phyloP scores from a whole-genome alignment of 92 coral and sea anemone genomes.

The Meandrina meandrites region DNA sequence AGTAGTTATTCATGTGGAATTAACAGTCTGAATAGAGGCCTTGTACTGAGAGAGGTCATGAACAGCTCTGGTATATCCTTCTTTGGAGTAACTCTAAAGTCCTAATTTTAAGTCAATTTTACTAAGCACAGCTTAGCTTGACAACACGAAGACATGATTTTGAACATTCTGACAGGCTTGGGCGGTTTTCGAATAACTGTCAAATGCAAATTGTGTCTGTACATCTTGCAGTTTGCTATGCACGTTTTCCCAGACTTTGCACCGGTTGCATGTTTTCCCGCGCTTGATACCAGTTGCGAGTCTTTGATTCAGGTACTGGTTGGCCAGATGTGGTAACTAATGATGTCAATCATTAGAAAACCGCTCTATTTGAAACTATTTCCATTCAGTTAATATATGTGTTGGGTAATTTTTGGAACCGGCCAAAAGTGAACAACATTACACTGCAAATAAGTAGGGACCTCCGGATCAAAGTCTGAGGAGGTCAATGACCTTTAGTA shows the following conservation, averaged over 20 bases:
- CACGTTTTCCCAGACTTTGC: too few relatives aligned
- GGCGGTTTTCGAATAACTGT: background rate
- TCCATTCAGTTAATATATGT: background rate
- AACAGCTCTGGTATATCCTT: too few relatives aligned
- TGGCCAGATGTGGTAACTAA: background rate
- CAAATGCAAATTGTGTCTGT: background rate
- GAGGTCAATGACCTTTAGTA: background rate
- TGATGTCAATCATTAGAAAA: background rate
- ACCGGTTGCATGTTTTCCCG: background rate
- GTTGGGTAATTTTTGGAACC: slow-evolving; percentile 20
- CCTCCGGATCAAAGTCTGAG: background rate
- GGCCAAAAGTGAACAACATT: background rate
- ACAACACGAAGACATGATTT: background rate
- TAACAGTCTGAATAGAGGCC: background rate
- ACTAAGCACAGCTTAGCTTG: background rate
- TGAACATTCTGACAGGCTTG: background rate
- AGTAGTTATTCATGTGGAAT: too few relatives aligned
- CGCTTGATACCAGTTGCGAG: background rate
- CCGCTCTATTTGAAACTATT: background rate
- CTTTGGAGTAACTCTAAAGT: background rate
- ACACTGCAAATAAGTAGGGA: background rate
- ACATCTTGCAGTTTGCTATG: too few relatives aligned
- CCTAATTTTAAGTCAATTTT: background rate
- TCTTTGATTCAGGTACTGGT: background rate
- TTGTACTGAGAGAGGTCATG: too few relatives aligned